Conservation (phyloP, 2,113 vertebrate genomes). For the Mirounga angustirostris region DNA sequence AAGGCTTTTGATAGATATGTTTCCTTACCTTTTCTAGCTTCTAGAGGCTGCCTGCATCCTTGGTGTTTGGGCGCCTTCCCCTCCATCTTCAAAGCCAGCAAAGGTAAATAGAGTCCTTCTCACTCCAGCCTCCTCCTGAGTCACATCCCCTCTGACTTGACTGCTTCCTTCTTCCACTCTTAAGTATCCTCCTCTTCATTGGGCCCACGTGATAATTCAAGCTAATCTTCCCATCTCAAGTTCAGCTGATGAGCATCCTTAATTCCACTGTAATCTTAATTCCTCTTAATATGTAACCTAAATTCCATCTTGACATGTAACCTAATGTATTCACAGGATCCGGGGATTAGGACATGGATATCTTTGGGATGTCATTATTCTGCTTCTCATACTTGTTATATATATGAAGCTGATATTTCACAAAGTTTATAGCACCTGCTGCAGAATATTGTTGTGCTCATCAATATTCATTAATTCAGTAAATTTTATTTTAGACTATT, state of each 20-base stretch:
- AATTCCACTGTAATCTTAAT: background rate
- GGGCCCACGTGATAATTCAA: background rate
- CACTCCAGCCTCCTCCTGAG: background rate
- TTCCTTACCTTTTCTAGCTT: background rate
- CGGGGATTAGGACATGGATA: background rate
- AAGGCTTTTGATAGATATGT: background rate
- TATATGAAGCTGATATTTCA: background rate
- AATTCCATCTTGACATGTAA: background rate
- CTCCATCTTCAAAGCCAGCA: background rate
- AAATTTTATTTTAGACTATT: background rate
- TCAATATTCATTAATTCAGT: conserved; percentile 8
- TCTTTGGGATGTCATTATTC: background rate
- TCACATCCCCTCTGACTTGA: background rate
- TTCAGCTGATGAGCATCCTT: background rate
- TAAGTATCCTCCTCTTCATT: background rate
- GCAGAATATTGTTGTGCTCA: background rate
- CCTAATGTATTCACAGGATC: background rate
- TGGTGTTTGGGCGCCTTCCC: background rate
- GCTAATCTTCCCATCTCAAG: background rate
- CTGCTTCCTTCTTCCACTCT: background rate
- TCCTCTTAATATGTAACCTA: background rate
- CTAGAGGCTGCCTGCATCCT: background rate
- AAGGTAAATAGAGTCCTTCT: background rate
- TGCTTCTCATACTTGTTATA: background rate
- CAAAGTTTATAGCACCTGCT: background rate